Evolutionary conservation across 2,888 invertebrate genomes (phyloP), one percentile per base, ranked within the genome.

Genomic region (Lasius platythorax): DNA sequence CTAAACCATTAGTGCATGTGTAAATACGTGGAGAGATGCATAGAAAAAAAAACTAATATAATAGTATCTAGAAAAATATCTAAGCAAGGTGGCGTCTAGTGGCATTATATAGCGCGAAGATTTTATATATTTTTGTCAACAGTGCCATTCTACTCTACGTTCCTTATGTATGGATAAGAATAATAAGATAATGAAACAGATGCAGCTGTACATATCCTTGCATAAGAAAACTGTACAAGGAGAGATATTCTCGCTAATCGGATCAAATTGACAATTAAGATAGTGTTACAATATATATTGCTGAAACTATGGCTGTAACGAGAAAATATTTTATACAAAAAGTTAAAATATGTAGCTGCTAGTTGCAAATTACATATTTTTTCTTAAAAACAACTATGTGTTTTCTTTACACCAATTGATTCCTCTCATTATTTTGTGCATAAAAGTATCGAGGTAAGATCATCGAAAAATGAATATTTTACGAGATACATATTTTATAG

Each of bases 1-100:
- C 74, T 91, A 92, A 91, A 90, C 86, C 87, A 87, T 91, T 90
- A 90, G 91, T 90, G 89, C 88, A 85, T 85, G 78, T 84, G 78
- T 84, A 91, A 88, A 85, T 86, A 89, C 84, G 84, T 87, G 78
- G 82, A 85, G 86, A 87, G 89, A 90, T 90, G 89, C 92, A 87
- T 88, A 61, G 23, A 15, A 15, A 90, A 89, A 74, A 87, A 87
- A 87, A 91, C 75, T 85, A 90, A 87, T 85, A 88, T 58, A 68
- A 89, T 61, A 87, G n/a, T 88, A 73, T 89, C 76, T 87, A 88
- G 78, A 88, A 86, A 75, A 79, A 75, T 15, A 50, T 86, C 63
- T 86, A 91, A 91, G 91, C 89, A 88, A 91, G 89, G 86, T 89
- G 83, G 81, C 83, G 85, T 89, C 91, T 88, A 91, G 87, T 18